Conservation (phyloP, 1,140 invertebrate genomes). For the Nephotettix cincticeps region DNA sequence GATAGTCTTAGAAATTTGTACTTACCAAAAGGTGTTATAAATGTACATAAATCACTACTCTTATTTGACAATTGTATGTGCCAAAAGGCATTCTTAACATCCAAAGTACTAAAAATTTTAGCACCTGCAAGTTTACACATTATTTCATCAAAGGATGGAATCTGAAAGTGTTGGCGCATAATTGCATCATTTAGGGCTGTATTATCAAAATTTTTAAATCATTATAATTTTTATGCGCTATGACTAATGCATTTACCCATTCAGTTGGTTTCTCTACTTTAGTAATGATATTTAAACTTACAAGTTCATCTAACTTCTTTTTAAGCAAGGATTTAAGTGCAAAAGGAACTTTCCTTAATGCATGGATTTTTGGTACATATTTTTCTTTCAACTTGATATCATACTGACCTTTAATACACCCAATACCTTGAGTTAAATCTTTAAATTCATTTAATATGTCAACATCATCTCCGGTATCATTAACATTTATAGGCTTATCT, state of each 20-base stretch:
- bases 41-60: not conserved
- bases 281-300: not conserved
- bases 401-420: not conserved
- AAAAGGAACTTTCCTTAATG: not conserved
- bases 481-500: not conserved
- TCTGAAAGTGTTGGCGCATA: not conserved
- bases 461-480: not conserved
- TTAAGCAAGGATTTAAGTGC: not conserved
- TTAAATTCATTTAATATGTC: not conserved
- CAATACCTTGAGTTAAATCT: conserved; percentile 6
- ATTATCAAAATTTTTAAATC: not conserved
- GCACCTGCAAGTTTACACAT: not conserved
- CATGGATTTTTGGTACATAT: not conserved
- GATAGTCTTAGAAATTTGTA: not conserved
- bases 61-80: not conserved
- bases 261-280: not conserved
- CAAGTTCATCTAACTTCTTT: not conserved
- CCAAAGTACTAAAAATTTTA: not conserved
- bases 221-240: not conserved
- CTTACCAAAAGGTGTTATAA: not conserved
- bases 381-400: not conserved
- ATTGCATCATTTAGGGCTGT: not conserved
- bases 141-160: not conserved
- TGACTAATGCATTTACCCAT: not conserved
- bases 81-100: not conserved